Conservation (phyloP, 64 coral and sea anemone species). For the Stichodactyla mertensii region DNA sequence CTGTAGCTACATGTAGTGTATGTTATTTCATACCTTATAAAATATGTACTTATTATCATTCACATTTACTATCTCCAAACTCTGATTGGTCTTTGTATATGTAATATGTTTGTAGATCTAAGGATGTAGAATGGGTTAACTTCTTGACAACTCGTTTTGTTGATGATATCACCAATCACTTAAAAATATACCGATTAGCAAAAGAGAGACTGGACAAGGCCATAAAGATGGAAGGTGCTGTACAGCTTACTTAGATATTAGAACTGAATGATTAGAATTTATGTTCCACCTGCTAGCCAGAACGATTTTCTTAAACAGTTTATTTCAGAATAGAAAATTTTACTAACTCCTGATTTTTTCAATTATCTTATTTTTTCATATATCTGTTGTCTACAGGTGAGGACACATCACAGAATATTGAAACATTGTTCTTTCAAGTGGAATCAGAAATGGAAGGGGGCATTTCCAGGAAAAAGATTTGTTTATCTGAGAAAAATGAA, state of each 20-base stretch:
- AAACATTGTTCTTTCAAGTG: conserved; percentile 89
- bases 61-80: no score
- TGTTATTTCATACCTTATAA: no score
- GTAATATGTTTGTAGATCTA: conserved; percentile 57
- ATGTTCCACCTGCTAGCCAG: no score
- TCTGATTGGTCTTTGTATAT: no score
- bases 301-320: no score
- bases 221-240: conserved; percentile 16
- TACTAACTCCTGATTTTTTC: not conserved
- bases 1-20: no score
- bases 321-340: no score
- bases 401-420: conserved; percentile 55
- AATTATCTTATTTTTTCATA: not conserved
- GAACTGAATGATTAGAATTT: no score
- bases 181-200: conserved; percentile 80
- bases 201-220: conserved; percentile 62
- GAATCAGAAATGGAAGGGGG: conserved; percentile 90
- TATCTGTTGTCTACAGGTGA: conserved; percentile 27
- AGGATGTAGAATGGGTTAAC: conserved; percentile 98
- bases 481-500: conserved; percentile 84
- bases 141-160: conserved; percentile 93
- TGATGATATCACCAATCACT: conserved; percentile 93
- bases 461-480: conserved; percentile 84
- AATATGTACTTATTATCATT: no score
- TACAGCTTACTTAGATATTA: not conserved